These are phyloP conservation scores for Aphelenchoides fujianensis DNA, from an alignment of 1,140 invertebrate genomes.

Conservation along the genomic window DNA sequence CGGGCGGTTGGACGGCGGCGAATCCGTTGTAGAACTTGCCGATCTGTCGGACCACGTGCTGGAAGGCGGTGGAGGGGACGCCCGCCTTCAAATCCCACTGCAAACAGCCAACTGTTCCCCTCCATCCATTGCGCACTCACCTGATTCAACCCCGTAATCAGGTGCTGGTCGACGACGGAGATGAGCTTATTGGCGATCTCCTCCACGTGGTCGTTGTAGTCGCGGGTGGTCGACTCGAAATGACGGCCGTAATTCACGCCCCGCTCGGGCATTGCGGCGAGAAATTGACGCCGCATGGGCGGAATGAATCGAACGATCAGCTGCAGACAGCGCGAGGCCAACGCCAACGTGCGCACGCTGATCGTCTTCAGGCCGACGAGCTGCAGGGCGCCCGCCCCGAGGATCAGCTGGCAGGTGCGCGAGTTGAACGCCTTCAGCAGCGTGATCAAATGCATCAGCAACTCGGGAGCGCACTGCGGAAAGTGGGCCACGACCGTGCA, in stretches of 20 bases:
- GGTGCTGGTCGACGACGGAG: conserved; percentile 72
- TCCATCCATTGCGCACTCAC: conserved; percentile 42
- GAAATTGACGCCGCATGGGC: conserved; percentile 65
- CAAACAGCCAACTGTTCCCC: too few species aligned
- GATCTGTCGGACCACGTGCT: conserved; percentile 81
- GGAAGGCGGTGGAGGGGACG: conserved; percentile 85
- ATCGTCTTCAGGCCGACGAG: conserved; percentile 93
- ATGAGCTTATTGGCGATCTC: conserved; percentile 88
- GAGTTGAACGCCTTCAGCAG: conserved; percentile 83
- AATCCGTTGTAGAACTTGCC: conserved; percentile 88
- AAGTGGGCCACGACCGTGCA: conserved; percentile 74
- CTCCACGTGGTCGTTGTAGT: conserved; percentile 81
- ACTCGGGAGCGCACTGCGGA: conserved; percentile 69
- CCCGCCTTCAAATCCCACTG: conserved; percentile 89
- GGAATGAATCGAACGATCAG: conserved; percentile 68
- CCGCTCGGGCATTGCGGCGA: conserved; percentile 62
- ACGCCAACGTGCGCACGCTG: conserved; percentile 80
- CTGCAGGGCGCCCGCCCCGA: conserved; percentile 89
- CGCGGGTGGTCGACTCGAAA: conserved; percentile 70
- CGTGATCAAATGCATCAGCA: conserved; percentile 80
- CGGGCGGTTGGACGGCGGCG: conserved; percentile 63
- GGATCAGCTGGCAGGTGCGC: conserved; percentile 83
- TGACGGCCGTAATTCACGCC: conserved; percentile 65
- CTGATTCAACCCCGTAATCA: conserved; percentile 43
- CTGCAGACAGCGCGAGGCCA: conserved; percentile 71